Conservation (phyloP, 2,113 vertebrate genomes). For the Scolopax mira region DNA sequence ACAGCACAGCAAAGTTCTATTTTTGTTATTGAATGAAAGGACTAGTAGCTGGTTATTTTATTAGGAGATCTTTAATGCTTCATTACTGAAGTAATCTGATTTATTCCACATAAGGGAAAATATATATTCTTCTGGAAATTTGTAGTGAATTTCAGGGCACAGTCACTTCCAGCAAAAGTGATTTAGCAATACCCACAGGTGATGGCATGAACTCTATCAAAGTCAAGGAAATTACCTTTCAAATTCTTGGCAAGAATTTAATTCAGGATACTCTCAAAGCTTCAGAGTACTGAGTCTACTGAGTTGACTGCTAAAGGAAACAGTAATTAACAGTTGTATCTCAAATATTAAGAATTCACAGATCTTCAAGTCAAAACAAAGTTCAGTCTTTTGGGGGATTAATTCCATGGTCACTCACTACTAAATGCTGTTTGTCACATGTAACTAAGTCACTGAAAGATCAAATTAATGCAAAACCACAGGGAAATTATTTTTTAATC, state of each 20-base stretch:
- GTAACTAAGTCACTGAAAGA: not conserved
- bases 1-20: not conserved
- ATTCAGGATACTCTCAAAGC: not conserved
- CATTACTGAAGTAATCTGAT: not conserved
- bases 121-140: not conserved
- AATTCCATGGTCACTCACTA: not conserved
- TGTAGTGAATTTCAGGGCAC: not conserved
- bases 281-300: not conserved
- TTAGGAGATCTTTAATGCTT: not conserved
- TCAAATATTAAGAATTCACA: not conserved
- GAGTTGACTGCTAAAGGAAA: not conserved
- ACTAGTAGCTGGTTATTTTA: not conserved
- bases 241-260: not conserved
- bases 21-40: not conserved
- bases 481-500: not conserved
- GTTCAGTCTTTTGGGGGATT: not conserved
- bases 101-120: slow-evolving; percentile 17
- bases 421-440: not conserved
- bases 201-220: slow-evolving; percentile 14
- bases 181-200: slow-evolving; percentile 16
- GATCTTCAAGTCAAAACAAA: not conserved
- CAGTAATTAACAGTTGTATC: not conserved
- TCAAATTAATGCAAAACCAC: not conserved
- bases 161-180: not conserved
- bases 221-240: not conserved